Conservation (phyloP, 2,888 invertebrate species). For the Apotomis capreana region DNA sequence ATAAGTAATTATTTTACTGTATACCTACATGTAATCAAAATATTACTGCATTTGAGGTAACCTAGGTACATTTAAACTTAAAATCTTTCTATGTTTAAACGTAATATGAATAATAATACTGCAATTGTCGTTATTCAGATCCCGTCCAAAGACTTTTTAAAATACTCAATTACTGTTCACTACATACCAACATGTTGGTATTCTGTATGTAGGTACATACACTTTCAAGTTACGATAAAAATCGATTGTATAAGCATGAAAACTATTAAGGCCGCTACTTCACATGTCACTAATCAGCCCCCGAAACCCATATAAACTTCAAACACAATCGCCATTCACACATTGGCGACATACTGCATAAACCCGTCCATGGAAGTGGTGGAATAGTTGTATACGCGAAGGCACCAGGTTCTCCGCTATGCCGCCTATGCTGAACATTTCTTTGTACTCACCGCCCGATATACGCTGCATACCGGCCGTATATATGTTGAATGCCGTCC, state of each 20-base stretch:
- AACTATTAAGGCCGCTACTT: neutral
- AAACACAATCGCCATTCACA: slow-evolving; percentile 35
- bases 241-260: neutral
- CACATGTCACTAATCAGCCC: neutral
- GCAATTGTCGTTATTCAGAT: too few relatives aligned
- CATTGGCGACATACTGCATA: slow-evolving; percentile 57
- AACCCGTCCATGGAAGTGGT: slow-evolving; percentile 68
- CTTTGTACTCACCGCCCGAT: slow-evolving; percentile 72
- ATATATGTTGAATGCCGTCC: slow-evolving; percentile 38
- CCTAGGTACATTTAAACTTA: too few relatives aligned
- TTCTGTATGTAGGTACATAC: neutral
- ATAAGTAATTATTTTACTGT: too few relatives aligned
- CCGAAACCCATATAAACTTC: slow-evolving; percentile 8
- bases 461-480: slow-evolving; percentile 60
- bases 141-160: too few relatives aligned
- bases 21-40: too few relatives aligned
- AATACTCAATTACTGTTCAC: too few relatives aligned
- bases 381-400: slow-evolving; percentile 74
- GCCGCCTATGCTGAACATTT: slow-evolving; percentile 69
- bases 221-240: neutral
- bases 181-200: too few relatives aligned
- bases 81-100: too few relatives aligned
- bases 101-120: too few relatives aligned
- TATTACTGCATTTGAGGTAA: too few relatives aligned
- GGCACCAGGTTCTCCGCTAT: slow-evolving; percentile 70